Evolutionary conservation across 2,797 vertebrate genomes (phyloP).

Genomic region (Crocidura indochinensis): DNA sequence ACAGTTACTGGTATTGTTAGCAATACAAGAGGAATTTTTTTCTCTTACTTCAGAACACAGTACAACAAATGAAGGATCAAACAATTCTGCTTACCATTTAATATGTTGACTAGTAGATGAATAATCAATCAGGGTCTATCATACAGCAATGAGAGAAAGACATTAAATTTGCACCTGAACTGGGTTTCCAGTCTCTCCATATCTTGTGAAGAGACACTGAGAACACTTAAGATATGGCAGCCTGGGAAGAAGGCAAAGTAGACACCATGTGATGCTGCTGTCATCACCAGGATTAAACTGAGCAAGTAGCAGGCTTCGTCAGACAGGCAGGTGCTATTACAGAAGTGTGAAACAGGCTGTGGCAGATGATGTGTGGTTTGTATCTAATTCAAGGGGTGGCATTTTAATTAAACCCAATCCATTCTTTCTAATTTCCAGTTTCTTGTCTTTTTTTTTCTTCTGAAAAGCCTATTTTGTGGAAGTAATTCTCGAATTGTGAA

Average conservation of each 20-base stretch:
- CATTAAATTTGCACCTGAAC: background rate
- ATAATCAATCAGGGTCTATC: background rate
- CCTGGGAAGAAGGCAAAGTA: background rate
- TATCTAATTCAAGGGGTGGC: background rate
- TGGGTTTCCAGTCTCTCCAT: no score
- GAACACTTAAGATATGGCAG: no score
- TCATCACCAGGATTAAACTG: background rate
- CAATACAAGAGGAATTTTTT: background rate
- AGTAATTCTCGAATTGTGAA: background rate
- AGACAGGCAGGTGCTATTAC: no score
- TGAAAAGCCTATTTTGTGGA: constrained; percentile 27
- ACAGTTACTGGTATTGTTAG: background rate
- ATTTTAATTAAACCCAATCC: background rate
- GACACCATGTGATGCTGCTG: background rate
- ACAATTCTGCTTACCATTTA: background rate
- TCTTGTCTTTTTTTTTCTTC: background rate
- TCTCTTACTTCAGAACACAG: background rate
- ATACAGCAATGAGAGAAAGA: background rate
- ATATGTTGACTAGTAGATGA: background rate
- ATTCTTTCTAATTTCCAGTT: constrained; percentile 4
- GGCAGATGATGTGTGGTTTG: background rate
- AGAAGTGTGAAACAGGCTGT: background rate
- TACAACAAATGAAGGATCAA: background rate
- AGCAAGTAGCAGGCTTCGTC: rapidly evolving
- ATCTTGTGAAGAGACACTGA: no score